Evolutionary conservation across 2,888 invertebrate species (phyloP), one percentile per base, ranked within the genome.

Genomic region (Bellardia pandia): DNA sequence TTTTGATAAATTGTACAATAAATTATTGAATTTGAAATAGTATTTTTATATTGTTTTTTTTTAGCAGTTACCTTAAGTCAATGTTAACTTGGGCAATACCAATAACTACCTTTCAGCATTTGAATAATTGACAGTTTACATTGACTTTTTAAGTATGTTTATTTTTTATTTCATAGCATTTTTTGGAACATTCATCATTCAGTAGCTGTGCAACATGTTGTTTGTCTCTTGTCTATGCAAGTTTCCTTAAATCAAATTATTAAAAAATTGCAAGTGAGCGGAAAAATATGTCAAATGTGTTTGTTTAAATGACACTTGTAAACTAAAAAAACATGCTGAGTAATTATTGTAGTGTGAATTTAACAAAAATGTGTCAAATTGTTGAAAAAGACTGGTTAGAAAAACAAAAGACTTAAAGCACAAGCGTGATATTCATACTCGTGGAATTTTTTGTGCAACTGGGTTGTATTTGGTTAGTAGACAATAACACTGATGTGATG

Each of bases 271-370:
- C 42, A 13, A 53, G 42, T 37, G 53, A 71, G 45, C 76, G 23
- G 33, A 77, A 71, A 76, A 83, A 71, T 71, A 45, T 71, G 83
- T 83, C 77, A 77, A 76, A 82, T 45, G 33, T 77, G 71, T 84
- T 77, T 66, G 53, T 77, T 62, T 64, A 56, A 83, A 71, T 83
- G 62, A 76, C 76, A 69, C 30, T 83, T 76, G 3, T 37, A 16
- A 40, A 58, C 48, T 53, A 74, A 60, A 13, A 9, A 33, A 56
- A 76, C 53, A 77, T 33, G 53, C 56, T 74, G 56, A 60, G 40
- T 60, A 82, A 82, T 82, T 76, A 69, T 51, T 60, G 69, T 42
- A 69, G 60, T 53, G 23, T 66, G 72, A 81, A 66, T 58, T 56
- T 56, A 3, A 48, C 37, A 62, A 64, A 81, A 74, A 81, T 60